Conservation (phyloP, 2,797 vertebrate genomes). For the Pangasius krempfi region DNA sequence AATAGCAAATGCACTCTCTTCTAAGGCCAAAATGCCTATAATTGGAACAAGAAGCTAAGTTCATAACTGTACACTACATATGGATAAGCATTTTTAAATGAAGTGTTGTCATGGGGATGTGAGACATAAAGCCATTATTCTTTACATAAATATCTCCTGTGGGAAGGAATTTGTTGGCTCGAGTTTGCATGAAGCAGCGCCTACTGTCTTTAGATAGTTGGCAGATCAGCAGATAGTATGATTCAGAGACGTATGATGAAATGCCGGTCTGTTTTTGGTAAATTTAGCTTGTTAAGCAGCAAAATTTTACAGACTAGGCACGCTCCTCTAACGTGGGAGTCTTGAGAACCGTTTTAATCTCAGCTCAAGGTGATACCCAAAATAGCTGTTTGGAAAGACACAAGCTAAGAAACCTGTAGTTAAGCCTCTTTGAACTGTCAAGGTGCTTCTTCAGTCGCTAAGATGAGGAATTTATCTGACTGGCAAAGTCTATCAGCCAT, state of each 20-base stretch:
- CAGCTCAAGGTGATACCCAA: not conserved
- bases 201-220: constrained; percentile 5
- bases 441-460: not conserved
- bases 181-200: constrained; percentile 21
- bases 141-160: not conserved
- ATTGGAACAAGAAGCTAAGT: not conserved
- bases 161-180: not conserved
- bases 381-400: constrained; percentile 9
- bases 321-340: constrained; percentile 2
- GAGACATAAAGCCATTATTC: not conserved
- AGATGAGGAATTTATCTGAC: not conserved
- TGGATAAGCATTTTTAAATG: constrained; percentile 5
- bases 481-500: not conserved
- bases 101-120: not conserved
- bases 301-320: not conserved
- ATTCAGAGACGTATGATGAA: constrained; percentile 4
- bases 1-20: too few species aligned
- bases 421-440: not conserved
- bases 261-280: not conserved
- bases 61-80: not conserved
- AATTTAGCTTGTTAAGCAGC: not conserved
- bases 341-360: constrained; percentile 1
- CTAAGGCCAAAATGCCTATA: not conserved
- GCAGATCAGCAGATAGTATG: constrained; percentile 6
- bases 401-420: not conserved